Conservation (phyloP, 2,113 vertebrate species). For the Smithornis capensis region DNA sequence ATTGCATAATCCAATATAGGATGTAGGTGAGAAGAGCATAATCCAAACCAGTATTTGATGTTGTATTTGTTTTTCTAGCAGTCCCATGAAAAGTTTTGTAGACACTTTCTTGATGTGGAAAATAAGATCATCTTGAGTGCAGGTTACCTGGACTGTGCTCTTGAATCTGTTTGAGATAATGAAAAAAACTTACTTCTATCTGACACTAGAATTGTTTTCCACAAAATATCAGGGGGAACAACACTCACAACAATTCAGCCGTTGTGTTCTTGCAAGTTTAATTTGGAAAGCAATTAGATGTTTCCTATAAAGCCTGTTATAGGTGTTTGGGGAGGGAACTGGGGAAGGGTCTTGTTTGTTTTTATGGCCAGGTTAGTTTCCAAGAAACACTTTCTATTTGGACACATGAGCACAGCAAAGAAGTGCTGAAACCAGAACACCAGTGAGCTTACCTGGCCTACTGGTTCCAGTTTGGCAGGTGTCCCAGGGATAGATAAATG, state of each 20-base stretch:
- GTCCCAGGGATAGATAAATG: constrained; percentile 75
- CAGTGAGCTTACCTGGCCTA: constrained; percentile 72
- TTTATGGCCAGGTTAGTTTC: constrained; percentile 5
- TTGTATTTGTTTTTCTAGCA: constrained; percentile 9
- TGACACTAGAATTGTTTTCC: constrained; percentile 5
- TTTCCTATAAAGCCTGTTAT: constrained; percentile 82
- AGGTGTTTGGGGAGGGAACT: constrained; percentile 55
- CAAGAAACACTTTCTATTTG: constrained; percentile 79
- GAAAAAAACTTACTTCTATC: constrained; percentile 75
- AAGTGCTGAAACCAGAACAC: constrained; percentile 77
- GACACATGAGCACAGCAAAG: constrained; percentile 77
- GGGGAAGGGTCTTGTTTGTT: background rate
- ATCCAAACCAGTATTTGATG: constrained; percentile 44
- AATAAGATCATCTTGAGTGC: constrained; percentile 79
- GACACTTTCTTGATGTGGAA: constrained; percentile 68
- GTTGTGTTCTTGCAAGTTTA: constrained; percentile 71
- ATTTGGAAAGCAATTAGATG: constrained; percentile 76
- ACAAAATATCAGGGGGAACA: background rate
- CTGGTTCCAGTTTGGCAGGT: constrained; percentile 81
- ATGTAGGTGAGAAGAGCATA: constrained; percentile 48
- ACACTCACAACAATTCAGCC: constrained; percentile 33
- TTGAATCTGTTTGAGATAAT: constrained; percentile 64
- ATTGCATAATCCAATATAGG: background rate
- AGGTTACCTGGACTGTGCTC: constrained; percentile 62
- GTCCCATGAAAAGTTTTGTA: constrained; percentile 46